Evolutionary conservation across 2,113 vertebrate species (phyloP).

Genomic region (Shinisaurus crocodilurus): DNA sequence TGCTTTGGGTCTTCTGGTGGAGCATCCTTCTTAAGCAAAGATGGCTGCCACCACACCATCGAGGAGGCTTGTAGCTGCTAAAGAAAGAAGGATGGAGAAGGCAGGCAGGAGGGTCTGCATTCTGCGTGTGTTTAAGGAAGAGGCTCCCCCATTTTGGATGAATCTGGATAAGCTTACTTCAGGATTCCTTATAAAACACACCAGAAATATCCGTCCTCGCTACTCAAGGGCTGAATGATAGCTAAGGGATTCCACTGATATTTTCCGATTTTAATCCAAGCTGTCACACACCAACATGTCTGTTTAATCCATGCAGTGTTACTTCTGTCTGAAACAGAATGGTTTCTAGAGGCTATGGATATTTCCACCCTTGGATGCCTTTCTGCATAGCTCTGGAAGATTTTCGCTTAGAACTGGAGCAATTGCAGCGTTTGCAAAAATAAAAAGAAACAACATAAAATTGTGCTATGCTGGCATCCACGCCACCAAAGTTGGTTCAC

Average conservation of each 20-base stretch:
- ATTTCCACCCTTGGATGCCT: background rate
- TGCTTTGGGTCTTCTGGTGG: background rate
- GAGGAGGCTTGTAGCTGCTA: background rate
- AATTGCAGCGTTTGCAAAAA: background rate
- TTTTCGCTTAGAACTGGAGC: background rate
- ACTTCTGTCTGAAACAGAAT: background rate
- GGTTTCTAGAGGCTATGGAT: background rate
- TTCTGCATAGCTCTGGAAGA: background rate
- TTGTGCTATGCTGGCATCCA: background rate
- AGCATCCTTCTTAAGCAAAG: background rate
- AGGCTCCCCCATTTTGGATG: background rate
- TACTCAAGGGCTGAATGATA: background rate
- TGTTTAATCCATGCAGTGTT: background rate
- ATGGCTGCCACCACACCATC: background rate
- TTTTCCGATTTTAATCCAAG: background rate
- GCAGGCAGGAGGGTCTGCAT: too few species aligned
- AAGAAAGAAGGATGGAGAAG: background rate
- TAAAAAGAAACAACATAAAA: background rate
- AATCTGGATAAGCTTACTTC: background rate
- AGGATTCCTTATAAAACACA: background rate
- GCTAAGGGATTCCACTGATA: background rate
- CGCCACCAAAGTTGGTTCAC: conserved; percentile 11
- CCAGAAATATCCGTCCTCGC: background rate
- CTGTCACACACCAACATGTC: background rate
- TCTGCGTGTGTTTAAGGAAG: background rate